Conservation (phyloP, 53 echinoderm and acorn worm genomes). For the Antedon mediterranea region DNA sequence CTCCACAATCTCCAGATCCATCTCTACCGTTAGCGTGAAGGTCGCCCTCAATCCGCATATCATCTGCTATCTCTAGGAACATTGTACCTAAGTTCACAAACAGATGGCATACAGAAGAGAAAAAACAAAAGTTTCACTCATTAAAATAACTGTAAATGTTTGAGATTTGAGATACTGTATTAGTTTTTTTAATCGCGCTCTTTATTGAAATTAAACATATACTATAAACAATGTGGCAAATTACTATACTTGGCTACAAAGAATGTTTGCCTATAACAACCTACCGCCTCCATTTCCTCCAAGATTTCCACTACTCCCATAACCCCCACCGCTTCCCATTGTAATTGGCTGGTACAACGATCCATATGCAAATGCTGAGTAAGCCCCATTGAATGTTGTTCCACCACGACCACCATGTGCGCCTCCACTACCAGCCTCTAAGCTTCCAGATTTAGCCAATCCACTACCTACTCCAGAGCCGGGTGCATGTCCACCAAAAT, state of each 20-base stretch:
- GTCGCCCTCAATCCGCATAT: slow-evolving; percentile 68
- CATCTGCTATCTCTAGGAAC: slow-evolving; percentile 35
- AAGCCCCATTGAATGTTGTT: slow-evolving; percentile 36
- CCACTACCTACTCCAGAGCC: slow-evolving; percentile 46
- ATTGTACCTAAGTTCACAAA: slow-evolving; percentile 31
- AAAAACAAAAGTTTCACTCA: too few relatives aligned
- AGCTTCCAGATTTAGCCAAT: slow-evolving; percentile 3
- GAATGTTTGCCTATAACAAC: too few relatives aligned
- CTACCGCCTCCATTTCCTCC: slow-evolving; percentile 37
- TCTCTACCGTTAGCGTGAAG: slow-evolving; percentile 70
- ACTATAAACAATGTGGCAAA: too few relatives aligned
- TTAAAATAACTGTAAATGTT: too few relatives aligned
- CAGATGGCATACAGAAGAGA: too few relatives aligned
- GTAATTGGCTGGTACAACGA: slow-evolving; percentile 34
- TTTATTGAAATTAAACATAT: too few relatives aligned
- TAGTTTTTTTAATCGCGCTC: too few relatives aligned
- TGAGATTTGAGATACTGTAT: too few relatives aligned
- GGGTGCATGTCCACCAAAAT: slow-evolving; percentile 30
- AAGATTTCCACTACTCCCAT: slow-evolving; percentile 2
- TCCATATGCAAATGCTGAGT: slow-evolving; percentile 57
- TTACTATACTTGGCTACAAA: too few relatives aligned
- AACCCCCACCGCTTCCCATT: slow-evolving; percentile 78
- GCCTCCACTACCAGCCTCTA: slow-evolving; percentile 46
- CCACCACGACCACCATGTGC: slow-evolving; percentile 80
- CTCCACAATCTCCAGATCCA: slow-evolving; percentile 26